phyloP scores from a whole-genome alignment of 2,797 vertebrate genomes.

The Pangasius krempfi region DNA sequence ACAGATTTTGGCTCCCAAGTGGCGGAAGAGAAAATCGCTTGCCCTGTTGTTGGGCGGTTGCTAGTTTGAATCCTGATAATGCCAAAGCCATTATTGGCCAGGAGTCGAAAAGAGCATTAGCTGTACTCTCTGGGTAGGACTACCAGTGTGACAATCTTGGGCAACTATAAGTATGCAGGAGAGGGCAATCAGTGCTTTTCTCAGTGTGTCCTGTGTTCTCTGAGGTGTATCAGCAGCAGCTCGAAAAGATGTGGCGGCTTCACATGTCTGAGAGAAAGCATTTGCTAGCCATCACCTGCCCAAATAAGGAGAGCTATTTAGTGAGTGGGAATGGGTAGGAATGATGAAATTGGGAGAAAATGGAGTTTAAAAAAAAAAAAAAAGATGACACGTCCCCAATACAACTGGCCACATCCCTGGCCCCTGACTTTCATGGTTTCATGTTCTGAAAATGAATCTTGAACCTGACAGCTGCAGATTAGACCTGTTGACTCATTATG shows the following conservation, averaged over 20 bases:
- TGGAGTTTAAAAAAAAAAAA: not conserved
- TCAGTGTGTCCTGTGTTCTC: not conserved
- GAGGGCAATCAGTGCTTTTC: not conserved
- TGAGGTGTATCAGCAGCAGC: too few relatives aligned
- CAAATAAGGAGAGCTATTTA: not conserved
- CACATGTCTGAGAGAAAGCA: not conserved
- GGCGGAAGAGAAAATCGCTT: not conserved
- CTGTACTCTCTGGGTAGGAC: not conserved
- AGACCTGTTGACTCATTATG: not conserved
- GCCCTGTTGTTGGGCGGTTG: not conserved
- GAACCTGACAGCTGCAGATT: not conserved
- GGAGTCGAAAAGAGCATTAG: not conserved
- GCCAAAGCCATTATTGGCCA: not conserved
- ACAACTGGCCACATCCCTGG: not conserved
- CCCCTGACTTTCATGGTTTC: not conserved
- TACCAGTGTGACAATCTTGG: not conserved
- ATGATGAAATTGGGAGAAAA: not conserved
- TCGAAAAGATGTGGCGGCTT: not conserved
- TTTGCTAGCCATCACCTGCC: not conserved
- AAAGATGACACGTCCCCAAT: not conserved
- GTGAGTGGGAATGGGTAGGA: not conserved
- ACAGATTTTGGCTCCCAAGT: not conserved
- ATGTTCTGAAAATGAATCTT: not conserved
- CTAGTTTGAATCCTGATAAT: not conserved
- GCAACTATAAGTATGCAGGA: not conserved